Conservation (phyloP, 2,797 vertebrate species). For the Alectoris magna region DNA sequence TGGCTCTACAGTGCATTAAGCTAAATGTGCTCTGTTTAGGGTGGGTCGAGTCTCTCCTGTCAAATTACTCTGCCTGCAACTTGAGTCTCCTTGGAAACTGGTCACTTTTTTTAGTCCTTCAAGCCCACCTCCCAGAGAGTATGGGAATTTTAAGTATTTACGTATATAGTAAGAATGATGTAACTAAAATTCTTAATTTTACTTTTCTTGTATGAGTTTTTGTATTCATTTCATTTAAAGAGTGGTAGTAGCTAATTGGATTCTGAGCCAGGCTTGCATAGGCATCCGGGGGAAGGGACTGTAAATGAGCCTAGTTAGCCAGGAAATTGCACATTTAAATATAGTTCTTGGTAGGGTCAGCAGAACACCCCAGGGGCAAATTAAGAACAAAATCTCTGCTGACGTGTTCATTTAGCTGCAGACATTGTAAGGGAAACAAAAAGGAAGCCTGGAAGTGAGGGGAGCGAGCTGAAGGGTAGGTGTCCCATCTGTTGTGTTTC, state of each 20-base stretch:
- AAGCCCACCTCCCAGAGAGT: neutral
- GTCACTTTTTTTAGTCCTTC: neutral
- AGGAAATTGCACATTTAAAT: conserved; percentile 70
- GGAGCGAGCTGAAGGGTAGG: neutral
- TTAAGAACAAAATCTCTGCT: conserved; percentile 34
- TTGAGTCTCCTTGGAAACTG: neutral
- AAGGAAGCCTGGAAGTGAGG: neutral
- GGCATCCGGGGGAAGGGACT: conserved; percentile 12
- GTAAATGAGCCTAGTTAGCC: conserved; percentile 48
- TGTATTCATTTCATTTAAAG: conserved; percentile 49
- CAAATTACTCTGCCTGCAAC: neutral
- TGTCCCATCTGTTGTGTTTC: neutral
- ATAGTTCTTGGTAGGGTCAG: conserved; percentile 57
- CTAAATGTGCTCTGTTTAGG: neutral
- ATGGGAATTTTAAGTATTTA: conserved; percentile 1
- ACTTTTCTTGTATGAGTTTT: conserved; percentile 32
- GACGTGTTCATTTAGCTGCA: conserved; percentile 51
- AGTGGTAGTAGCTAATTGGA: conserved; percentile 50
- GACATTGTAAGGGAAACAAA: neutral
- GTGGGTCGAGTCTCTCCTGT: neutral
- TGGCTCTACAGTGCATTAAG: neutral
- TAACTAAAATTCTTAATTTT: conserved; percentile 49
- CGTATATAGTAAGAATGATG: conserved; percentile 9
- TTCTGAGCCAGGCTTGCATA: conserved; percentile 19
- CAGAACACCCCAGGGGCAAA: conserved; percentile 45